A percentile compares a stretch with the other conserved stretches of the same genome.
phyloP scores from a whole-genome alignment of 2,113 vertebrate genomes.

The Dromaius novaehollandiae region DNA sequence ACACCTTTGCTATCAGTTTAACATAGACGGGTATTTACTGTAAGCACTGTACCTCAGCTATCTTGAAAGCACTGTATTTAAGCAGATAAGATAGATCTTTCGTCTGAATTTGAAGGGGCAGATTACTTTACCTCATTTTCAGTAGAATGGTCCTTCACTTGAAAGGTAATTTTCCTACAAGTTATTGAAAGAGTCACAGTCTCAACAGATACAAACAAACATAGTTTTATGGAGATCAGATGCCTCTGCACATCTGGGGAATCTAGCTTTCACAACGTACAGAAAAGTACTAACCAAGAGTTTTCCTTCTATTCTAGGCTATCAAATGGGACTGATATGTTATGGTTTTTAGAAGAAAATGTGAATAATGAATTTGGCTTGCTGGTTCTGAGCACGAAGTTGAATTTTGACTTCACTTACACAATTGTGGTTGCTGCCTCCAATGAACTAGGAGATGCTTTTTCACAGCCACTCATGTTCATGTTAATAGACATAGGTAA shows the following conservation, averaged over 20 bases:
- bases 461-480: slow-evolving; percentile 49
- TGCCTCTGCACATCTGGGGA: rapidly evolving
- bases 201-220: background rate
- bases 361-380: background rate
- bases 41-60: background rate
- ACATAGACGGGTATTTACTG: background rate
- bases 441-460: slow-evolving; percentile 67
- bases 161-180: too few relatives aligned
- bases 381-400: slow-evolving; percentile 21
- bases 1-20: background rate
- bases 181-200: background rate
- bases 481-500: slow-evolving; percentile 62
- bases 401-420: slow-evolving; percentile 59
- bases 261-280: rapidly evolving
- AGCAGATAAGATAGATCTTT: background rate
- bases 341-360: background rate
- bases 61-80: too few relatives aligned
- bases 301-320: slow-evolving; percentile 58
- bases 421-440: slow-evolving; percentile 56
- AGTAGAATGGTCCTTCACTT: background rate
- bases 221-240: rapidly evolving
- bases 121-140: background rate
- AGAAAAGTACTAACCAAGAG: rapidly evolving
- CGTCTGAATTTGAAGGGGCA: background rate
- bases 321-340: slow-evolving; percentile 4